A percentile compares a stretch with the other conserved stretches of the same genome.
These are phyloP conservation scores for Akabosia matsudoensis DNA, from an alignment of 1,140 invertebrate species.

Conservation along the genomic window DNA sequence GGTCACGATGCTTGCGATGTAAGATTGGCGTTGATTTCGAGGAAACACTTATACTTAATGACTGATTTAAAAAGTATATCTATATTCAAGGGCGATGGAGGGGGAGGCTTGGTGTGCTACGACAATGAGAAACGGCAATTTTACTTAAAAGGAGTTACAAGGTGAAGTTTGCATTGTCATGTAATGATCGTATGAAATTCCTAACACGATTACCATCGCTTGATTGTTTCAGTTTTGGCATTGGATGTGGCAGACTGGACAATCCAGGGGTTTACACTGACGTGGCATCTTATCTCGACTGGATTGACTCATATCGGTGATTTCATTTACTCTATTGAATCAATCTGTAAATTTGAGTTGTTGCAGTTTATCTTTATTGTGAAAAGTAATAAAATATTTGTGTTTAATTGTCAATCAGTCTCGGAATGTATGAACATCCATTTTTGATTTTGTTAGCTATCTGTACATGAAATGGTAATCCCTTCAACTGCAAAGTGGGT, in stretches of 20 bases:
- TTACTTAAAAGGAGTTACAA: not conserved
- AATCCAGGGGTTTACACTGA: slow-evolving; percentile 64
- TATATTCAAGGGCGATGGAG: slow-evolving; percentile 62
- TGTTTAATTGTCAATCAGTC: too few species aligned
- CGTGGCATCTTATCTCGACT: slow-evolving; percentile 49
- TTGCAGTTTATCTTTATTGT: too few species aligned
- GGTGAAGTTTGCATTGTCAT: not conserved
- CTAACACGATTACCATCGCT: slow-evolving; percentile 15
- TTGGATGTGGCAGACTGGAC: slow-evolving; percentile 59
- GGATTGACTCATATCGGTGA: slow-evolving; percentile 27
- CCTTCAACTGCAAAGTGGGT: too few species aligned
- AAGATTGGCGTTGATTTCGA: slow-evolving; percentile 40
- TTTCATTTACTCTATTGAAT: too few species aligned
- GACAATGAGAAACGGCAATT: slow-evolving; percentile 50
- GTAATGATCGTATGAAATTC: not conserved
- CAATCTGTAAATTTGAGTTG: too few species aligned
- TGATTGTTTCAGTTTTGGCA: slow-evolving; percentile 62
- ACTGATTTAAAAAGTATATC: slow-evolving; percentile 22
- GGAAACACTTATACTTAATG: not conserved
- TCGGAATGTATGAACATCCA: too few species aligned
- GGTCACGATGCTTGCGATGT: slow-evolving; percentile 56
- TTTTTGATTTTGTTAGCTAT: too few species aligned
- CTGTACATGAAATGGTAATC: too few species aligned
- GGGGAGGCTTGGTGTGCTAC: slow-evolving; percentile 64
- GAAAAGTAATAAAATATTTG: too few species aligned